Base-by-base conservation (phyloP, 2,113 vertebrate genomes). In the Saccopteryx bilineata region DNA sequence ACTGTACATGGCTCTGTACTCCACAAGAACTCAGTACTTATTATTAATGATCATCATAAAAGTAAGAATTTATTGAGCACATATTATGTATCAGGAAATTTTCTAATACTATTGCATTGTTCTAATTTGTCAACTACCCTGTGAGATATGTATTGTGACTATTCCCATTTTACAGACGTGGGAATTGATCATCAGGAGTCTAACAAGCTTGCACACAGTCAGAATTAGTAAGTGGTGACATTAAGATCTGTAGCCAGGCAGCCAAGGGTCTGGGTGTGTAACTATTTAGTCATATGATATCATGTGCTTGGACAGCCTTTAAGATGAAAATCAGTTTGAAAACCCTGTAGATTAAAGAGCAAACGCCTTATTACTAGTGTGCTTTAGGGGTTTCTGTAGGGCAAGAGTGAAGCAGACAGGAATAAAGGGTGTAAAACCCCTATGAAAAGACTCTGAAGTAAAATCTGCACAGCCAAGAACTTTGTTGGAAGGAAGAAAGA, bases 401-500 rank as follows among this genome's bases (percentile, higher is more conserved):
- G n/a, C 12, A 56, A 63, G 46, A 33, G 31, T 61, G 48, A 87
- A 65, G 46, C 69, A 82, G 11, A 19, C n/a, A 87, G 21, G 46
- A 7, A 23, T 8, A 17, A 48, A 91, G 21, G 9, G 6, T 24
- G 7, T 54, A 39, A 24, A 65, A 50, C 74, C 31, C 39, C 23
- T 85, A 26, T n/a, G 18, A 19, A 79, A 95, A 84, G 46, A 94
- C 78, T 46, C 14, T 63, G n/a, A 89, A 84, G 46, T 71, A 84
- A 71, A 78, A 71, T 72, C 46, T 71, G n/a, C 24, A 61, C 54
- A 78, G 26, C 52, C 46, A 89, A 50, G 61, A 78, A 66, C 33
- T 60, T 54, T 76, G 13, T 18, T 56, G 78, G 66, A 54, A 69
- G 24, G 66, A 87, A 92, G 69, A 69, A 84, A 48, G 17, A 68